Evolutionary conservation across 2,797 vertebrate species (phyloP).

Genomic region (Schizopygopsis malacanthus): DNA sequence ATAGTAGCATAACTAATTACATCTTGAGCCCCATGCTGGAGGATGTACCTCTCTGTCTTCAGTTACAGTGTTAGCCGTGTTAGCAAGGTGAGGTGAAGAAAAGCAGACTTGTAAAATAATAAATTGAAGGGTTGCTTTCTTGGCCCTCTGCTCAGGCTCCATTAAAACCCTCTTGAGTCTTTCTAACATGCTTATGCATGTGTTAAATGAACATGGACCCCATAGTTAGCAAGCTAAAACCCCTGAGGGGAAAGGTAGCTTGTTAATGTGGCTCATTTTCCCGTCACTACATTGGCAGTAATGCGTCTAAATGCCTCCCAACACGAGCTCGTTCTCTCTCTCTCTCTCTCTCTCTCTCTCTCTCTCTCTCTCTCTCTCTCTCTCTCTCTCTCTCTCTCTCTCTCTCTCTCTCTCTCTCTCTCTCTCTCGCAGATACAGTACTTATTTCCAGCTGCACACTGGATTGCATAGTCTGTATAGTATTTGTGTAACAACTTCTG

Average conservation of each 20-base stretch:
- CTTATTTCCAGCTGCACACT: background rate
- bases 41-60: background rate
- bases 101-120: constrained; percentile 19
- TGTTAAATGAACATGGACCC: constrained; percentile 52
- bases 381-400: constrained; percentile 13
- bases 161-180: constrained; percentile 44
- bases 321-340: background rate
- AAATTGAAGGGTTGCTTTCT: constrained; percentile 15
- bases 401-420: constrained; percentile 12
- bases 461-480: background rate
- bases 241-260: constrained; percentile 39
- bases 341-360: constrained; percentile 7
- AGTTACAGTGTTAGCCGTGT: background rate
- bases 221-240: constrained; percentile 45
- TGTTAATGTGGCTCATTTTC: constrained; percentile 54
- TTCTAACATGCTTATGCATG: constrained; percentile 49
- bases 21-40: constrained; percentile 7
- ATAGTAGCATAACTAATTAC: constrained; percentile 1
- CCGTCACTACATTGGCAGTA: constrained; percentile 44
- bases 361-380: constrained; percentile 10
- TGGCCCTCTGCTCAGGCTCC: constrained; percentile 31
- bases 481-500: constrained; percentile 18
- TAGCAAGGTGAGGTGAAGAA: constrained; percentile 13
- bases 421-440: background rate
- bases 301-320: constrained; percentile 35